A percentile compares a stretch with the other conserved stretches of the same genome.
These are phyloP conservation scores for Odocoileus hemionus DNA, from an alignment of 2,113 vertebrate genomes.

Conservation along the genomic window DNA sequence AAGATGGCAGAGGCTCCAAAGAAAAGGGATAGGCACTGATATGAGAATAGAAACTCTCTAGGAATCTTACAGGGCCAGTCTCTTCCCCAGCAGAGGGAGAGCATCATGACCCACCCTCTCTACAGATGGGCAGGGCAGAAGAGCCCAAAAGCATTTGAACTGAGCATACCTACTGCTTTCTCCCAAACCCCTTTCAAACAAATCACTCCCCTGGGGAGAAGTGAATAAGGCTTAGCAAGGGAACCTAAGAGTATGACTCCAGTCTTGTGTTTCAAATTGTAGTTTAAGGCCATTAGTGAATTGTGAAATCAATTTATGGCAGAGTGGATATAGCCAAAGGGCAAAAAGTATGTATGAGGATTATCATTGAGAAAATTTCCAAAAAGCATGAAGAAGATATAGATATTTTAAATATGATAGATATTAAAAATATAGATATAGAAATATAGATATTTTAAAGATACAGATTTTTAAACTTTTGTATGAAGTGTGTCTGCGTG, in stretches of 20 bases:
- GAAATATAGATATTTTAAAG: background rate
- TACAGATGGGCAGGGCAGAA: background rate
- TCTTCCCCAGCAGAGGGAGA: background rate
- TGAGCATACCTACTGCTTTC: background rate
- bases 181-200: background rate
- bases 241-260: background rate
- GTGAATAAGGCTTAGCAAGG: background rate
- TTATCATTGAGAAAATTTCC: background rate
- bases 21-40: background rate
- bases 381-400: background rate
- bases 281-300: background rate
- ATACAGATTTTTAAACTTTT: background rate
- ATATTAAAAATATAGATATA: background rate
- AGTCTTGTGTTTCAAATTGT: background rate
- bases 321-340: background rate
- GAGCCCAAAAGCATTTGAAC: background rate
- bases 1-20: background rate
- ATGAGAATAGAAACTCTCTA: background rate
- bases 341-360: background rate
- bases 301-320: background rate
- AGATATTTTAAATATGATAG: background rate
- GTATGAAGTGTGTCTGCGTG: background rate
- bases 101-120: too few relatives aligned
- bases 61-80: background rate
- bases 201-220: background rate